Evolutionary conservation across 2,888 invertebrate species (phyloP), one percentile per base, ranked within the genome.

Genomic region (Lochmaea capreae): DNA sequence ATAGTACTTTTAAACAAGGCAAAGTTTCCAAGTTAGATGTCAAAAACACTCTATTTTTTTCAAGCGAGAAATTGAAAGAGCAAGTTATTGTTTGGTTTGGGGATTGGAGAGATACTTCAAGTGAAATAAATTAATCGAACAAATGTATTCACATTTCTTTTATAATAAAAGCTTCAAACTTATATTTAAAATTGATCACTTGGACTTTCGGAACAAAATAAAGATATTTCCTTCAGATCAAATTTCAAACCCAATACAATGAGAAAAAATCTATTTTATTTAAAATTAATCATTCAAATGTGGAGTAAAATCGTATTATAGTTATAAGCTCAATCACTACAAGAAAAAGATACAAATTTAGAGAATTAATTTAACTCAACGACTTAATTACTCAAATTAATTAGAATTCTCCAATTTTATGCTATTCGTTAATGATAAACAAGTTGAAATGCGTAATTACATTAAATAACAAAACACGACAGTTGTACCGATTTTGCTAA

Each of bases 1-100:
- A 61, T 42, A 59, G 26, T 59, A 39, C 42, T 61, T 62, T 62
- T 39, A 10, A 42, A 61, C 61, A 42, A 62, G 8, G 16, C 26
- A 62, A 42, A 62, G 62, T 42, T 62, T 62, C 33, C 59, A 59
- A 59, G 26, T 39, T 11, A 59, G 59, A 59, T 39, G n/a, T 39
- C 62, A 42, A 33, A 42, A 62, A 42, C 62, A 42, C 42, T 62
- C 42, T 42, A 62, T 14, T 12, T 62, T 62, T 62, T 42, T 62
- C 62, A n/a, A 62, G 62, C 62, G 62, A 14, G 42, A 39, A 62
- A 39, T 61, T n/a, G n/a, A 39, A 61, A 33, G 39, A 42, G 8
- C 61, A 42, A 39, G 42, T n/a, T 42, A 62, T 16, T 33, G 62
- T 42, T 62, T 62, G 12, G 4, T 39, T 26, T 39, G 11, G n/a